Evolutionary conservation across 2,888 invertebrate species (phyloP).

Genomic region (Eurois occulta): DNA sequence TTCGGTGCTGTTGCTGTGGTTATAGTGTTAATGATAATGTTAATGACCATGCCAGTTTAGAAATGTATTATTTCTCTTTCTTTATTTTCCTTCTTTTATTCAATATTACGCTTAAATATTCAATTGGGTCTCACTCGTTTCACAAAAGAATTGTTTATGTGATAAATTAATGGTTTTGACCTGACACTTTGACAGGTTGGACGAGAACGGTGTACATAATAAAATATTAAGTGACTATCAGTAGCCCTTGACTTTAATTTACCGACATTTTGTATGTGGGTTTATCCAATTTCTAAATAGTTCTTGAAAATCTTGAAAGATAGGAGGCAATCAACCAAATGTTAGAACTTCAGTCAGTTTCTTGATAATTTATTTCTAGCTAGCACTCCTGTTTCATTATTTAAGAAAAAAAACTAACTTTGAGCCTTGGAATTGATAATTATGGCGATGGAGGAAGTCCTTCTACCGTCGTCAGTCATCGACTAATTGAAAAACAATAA

Average conservation of each 20-base stretch:
- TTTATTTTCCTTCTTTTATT: neutral
- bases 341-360: neutral
- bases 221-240: conserved; percentile 1
- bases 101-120: neutral
- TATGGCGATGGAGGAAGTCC: neutral
- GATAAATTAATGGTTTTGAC: conserved; percentile 29
- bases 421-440: neutral
- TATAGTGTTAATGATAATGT: too few species aligned
- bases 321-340: neutral
- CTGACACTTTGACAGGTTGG: conserved; percentile 17
- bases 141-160: conserved; percentile 23
- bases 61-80: neutral
- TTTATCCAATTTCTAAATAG: neutral
- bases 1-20: too few species aligned
- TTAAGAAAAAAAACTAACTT: neutral
- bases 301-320: neutral
- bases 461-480: neutral
- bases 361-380: neutral
- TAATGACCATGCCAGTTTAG: too few species aligned
- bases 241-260: conserved; percentile 12
- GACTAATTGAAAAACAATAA: neutral
- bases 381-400: too few species aligned
- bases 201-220: conserved; percentile 16
- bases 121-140: neutral
- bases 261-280: neutral